phyloP scores from a whole-genome alignment of 2,888 invertebrate species.

The Acronicta aceris region DNA sequence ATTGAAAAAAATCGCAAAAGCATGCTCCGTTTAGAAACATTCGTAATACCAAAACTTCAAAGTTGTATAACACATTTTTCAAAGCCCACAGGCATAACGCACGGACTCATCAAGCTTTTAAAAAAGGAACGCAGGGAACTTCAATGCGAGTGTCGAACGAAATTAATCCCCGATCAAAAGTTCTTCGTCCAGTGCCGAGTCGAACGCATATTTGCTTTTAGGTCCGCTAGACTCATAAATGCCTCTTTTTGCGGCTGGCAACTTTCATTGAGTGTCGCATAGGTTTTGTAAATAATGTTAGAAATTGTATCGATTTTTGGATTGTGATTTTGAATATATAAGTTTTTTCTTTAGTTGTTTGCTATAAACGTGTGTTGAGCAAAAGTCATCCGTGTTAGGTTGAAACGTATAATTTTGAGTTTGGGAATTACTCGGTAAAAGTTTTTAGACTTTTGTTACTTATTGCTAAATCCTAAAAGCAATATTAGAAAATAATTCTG shows the following conservation, averaged over 20 bases:
- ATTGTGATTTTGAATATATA: neutral
- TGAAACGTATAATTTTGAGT: too few relatives aligned
- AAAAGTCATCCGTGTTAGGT: too few relatives aligned
- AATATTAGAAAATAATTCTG: too few relatives aligned
- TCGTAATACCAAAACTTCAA: neutral
- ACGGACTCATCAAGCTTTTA: slow-evolving; percentile 12
- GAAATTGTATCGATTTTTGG: neutral
- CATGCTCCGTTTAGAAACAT: neutral
- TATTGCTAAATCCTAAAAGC: neutral
- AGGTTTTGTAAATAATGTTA: slow-evolving; percentile 37
- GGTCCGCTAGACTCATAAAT: slow-evolving; percentile 54
- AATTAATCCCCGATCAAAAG: slow-evolving; percentile 70
- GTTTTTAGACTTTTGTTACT: neutral
- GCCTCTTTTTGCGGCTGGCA: slow-evolving; percentile 50
- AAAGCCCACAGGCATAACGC: slow-evolving; percentile 8
- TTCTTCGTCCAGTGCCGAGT: slow-evolving; percentile 51
- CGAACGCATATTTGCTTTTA: slow-evolving; percentile 61
- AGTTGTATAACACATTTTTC: slow-evolving; percentile 1
- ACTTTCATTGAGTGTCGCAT: slow-evolving; percentile 9
- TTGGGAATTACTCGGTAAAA: too few relatives aligned
- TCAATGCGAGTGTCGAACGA: slow-evolving; percentile 45
- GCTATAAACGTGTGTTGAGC: neutral
- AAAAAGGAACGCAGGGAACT: slow-evolving; percentile 23
- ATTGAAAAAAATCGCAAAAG: too few relatives aligned
- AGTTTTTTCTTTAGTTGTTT: too few relatives aligned